Evolutionary conservation across 2,797 vertebrate species (phyloP), one percentile per base, ranked within the genome.

Genomic region (Cuniculus paca): DNA sequence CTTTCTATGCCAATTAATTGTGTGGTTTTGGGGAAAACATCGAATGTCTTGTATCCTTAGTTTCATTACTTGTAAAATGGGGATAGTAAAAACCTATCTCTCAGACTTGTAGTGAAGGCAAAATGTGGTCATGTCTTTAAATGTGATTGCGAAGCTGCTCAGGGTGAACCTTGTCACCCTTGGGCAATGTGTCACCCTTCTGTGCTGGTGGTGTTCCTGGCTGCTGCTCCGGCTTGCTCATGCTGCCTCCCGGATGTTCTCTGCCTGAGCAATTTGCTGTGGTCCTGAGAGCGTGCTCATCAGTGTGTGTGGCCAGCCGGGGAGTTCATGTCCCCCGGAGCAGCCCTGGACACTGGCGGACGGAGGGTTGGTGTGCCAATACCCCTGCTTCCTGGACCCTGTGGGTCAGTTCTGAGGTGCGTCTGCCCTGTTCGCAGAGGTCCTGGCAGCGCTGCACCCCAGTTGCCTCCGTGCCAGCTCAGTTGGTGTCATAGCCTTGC

Each of bases 101-200:
- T 83, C 39, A 87, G 50, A 22, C 22, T 58, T 75, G 2, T 31
- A 42, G 74, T 85, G 58, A 92, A 75, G 28, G 56, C 72, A 45
- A 56, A 89, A 70, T 6, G 2, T 24, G 36, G n/a, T 16, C 20
- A 17, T 52, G 20, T 50, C 9, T 93, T 68, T 80, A 50, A 10
- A 39, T 63, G 50, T 28, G 36, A 56, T 88, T 88, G 74, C 61
- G 54, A 68, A 50, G 58, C 9, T 39, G 14, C 24, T 65, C 31
- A 22, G 20, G 20, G 39, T 17, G 50, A 72, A 48, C 26, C 22
- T n/a, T 17, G 39, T 60, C 12, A 20, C 50, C 6, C 9, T 2
- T 0, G 5, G 14, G 31, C 60, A 17, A 6, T 26, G 22, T 1
- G 48, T 12, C 48, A 28, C 14, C n/a, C 2, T 14, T 3, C 14